Evolutionary conservation across 1,140 invertebrate species (phyloP).

Genomic region (Trypoxylus dichotomus): DNA sequence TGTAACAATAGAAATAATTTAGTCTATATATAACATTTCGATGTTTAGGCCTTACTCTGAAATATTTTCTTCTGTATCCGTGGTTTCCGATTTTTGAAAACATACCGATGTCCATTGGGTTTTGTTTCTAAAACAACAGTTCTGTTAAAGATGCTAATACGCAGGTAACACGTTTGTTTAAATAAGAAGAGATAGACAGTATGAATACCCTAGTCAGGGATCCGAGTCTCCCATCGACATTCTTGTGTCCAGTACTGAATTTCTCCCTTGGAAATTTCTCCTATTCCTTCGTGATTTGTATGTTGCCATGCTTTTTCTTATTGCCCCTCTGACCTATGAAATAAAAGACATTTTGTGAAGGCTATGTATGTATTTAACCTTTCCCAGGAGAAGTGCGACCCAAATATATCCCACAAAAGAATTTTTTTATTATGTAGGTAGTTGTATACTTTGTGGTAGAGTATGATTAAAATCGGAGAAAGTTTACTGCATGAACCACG

Average conservation of each 20-base stretch:
- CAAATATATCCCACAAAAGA: too few relatives aligned
- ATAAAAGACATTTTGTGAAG: too few relatives aligned
- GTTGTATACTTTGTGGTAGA: too few relatives aligned
- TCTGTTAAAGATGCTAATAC: background rate
- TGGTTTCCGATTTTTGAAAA: background rate
- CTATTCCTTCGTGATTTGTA: conserved; percentile 12
- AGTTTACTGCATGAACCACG: too few relatives aligned
- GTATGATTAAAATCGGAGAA: too few relatives aligned
- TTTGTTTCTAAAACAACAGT: background rate
- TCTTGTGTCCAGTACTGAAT: background rate
- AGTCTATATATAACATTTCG: background rate
- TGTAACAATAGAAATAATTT: background rate
- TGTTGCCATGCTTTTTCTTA: conserved; percentile 6
- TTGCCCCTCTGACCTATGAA: background rate
- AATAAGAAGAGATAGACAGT: background rate
- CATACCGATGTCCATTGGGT: background rate
- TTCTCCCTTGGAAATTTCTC: background rate
- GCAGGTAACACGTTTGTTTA: too few relatives aligned
- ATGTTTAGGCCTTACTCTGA: background rate
- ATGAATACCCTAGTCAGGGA: background rate
- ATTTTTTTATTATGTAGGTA: too few relatives aligned
- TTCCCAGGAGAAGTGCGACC: too few relatives aligned
- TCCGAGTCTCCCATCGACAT: conserved; percentile 9
- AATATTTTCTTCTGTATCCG: background rate
- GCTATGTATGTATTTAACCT: too few relatives aligned